These are phyloP conservation scores for Acanthacorydalis orientalis DNA, from an alignment of 2,888 invertebrate species.

Conservation along the genomic window DNA sequence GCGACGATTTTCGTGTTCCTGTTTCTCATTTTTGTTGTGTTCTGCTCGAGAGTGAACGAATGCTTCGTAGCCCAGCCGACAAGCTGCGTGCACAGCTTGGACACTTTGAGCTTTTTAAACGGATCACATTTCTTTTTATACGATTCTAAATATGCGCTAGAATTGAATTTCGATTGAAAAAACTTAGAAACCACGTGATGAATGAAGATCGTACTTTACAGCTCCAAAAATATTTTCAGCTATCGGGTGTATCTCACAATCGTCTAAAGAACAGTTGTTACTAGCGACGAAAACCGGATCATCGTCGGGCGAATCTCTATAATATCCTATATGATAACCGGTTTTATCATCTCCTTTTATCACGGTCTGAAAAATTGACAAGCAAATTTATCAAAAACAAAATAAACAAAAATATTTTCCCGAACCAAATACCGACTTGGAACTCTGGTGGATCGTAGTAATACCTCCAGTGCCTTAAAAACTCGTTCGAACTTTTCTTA, in stretches of 20 bases:
- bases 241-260: constrained; percentile 50
- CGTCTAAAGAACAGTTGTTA: constrained; percentile 45
- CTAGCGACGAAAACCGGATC: constrained; percentile 60
- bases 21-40: constrained; percentile 38
- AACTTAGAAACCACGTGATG: not conserved
- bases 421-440: constrained; percentile 34
- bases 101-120: constrained; percentile 42
- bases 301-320: constrained; percentile 63
- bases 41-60: constrained; percentile 37
- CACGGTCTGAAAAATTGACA: constrained; percentile 37
- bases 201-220: constrained; percentile 39
- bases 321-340: constrained; percentile 79
- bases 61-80: constrained; percentile 43
- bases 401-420: not conserved
- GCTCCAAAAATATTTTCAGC: constrained; percentile 71
- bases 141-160: constrained; percentile 35
- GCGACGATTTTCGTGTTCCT: constrained; percentile 45
- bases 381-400: constrained; percentile 2
- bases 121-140: constrained; percentile 36
- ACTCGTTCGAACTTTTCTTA: constrained; percentile 36
- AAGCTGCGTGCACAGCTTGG: constrained; percentile 41
- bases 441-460: constrained; percentile 92
- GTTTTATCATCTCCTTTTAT: constrained; percentile 48
- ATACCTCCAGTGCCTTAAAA: constrained; percentile 71
- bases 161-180: constrained; percentile 9